A percentile compares a stretch with the other conserved stretches of the same genome.
Conservation (phyloP, 2,888 invertebrate genomes). For the Scaptomyza polygonia region DNA sequence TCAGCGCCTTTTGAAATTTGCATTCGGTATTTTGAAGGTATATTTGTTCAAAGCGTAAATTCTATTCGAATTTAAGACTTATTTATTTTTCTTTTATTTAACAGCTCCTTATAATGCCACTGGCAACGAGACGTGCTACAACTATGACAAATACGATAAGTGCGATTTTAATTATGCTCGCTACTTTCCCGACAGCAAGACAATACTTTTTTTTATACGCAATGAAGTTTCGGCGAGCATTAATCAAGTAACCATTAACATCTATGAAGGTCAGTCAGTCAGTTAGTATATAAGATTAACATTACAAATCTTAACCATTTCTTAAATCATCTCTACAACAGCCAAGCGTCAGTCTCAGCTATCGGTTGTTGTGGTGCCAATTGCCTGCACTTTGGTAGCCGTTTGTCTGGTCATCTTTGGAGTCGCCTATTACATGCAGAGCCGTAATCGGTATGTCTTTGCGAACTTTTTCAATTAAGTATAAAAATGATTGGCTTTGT, state of each 20-base stretch:
- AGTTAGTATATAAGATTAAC: conserved; percentile 35
- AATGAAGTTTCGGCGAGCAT: conserved; percentile 90
- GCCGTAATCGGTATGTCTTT: conserved; percentile 88
- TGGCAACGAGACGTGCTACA: conserved; percentile 90
- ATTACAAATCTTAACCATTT: not conserved
- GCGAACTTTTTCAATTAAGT: fast-evolving
- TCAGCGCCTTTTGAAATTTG: conserved; percentile 91
- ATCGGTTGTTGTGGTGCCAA: conserved; percentile 94
- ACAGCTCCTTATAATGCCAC: conserved; percentile 87
- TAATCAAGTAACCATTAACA: conserved; percentile 90
- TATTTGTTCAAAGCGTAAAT: conserved; percentile 5
- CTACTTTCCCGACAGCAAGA: conserved; percentile 90
- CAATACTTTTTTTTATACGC: conserved; percentile 90
- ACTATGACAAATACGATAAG: conserved; percentile 82
- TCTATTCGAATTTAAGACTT: not conserved
- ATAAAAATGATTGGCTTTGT: not conserved
- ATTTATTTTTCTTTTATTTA: not conserved
- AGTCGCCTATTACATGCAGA: conserved; percentile 93
- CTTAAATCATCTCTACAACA: conserved; percentile 79
- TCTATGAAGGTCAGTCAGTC: conserved; percentile 92
- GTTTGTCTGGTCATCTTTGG: conserved; percentile 94
- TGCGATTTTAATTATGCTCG: conserved; percentile 87
- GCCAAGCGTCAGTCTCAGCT: conserved; percentile 92
- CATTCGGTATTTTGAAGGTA: conserved; percentile 87
- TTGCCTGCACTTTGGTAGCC: conserved; percentile 91